Evolutionary conservation across 2,113 vertebrate species (phyloP).

Genomic region (Muntiacus muntjak): DNA sequence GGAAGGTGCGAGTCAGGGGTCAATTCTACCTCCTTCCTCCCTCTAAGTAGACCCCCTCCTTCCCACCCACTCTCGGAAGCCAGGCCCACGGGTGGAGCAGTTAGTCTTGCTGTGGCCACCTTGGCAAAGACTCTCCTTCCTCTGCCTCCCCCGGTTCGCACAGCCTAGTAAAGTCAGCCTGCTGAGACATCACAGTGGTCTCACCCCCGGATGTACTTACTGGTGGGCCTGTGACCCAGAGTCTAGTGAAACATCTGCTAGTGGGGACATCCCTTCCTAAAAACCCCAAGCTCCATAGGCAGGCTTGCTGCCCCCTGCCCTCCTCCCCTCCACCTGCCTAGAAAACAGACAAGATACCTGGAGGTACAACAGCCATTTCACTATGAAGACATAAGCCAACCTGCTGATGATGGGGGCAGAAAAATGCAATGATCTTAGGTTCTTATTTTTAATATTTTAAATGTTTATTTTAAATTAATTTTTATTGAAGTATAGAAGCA

Average conservation of each 20-base stretch:
- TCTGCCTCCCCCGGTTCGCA: rapidly evolving
- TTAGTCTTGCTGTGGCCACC: not conserved
- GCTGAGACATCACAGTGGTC: not conserved
- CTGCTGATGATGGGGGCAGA: no score
- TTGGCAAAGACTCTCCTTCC: not conserved
- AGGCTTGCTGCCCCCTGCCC: not conserved
- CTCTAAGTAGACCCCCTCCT: not conserved
- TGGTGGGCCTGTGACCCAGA: not conserved
- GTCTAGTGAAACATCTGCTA: not conserved
- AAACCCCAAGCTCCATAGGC: not conserved
- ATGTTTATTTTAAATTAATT: not conserved
- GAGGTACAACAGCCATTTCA: not conserved
- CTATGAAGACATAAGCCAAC: not conserved
- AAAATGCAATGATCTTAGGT: not conserved
- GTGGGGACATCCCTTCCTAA: not conserved
- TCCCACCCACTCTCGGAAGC: rapidly evolving
- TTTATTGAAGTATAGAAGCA: not conserved
- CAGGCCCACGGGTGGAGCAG: no score
- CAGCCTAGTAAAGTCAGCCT: not conserved
- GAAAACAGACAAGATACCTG: not conserved
- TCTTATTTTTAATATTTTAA: not conserved
- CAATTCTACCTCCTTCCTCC: not conserved
- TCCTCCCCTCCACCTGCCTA: not conserved
- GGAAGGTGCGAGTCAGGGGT: not conserved
- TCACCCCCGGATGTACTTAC: not conserved